Conservation (phyloP, 1,140 invertebrate species). For the Achatina immaculata region DNA sequence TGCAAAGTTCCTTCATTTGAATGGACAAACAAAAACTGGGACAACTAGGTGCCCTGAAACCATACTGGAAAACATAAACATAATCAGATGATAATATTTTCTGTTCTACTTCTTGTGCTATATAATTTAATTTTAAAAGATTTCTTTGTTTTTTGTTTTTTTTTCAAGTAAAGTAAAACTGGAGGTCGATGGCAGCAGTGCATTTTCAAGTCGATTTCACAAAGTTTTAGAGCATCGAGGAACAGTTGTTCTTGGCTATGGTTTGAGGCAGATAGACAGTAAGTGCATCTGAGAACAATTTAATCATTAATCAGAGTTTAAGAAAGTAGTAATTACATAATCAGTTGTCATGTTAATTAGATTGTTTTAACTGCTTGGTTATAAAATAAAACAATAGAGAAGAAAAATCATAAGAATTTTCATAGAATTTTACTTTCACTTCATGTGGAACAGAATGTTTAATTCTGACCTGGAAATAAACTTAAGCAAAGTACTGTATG, state of each 20-base stretch:
- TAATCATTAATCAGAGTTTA: not conserved
- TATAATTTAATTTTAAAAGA: no score
- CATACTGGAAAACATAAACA: no score
- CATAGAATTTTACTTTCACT: no score
- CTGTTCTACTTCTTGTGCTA: no score
- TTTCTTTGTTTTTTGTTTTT: not conserved
- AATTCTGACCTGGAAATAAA: no score
- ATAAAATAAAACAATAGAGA: not conserved
- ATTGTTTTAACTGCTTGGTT: not conserved
- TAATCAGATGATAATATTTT: no score
- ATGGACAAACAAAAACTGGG: no score
- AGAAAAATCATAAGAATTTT: not conserved
- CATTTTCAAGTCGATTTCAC: constrained; percentile 37
- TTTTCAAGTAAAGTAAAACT: constrained; percentile 50
- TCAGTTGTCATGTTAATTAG: not conserved
- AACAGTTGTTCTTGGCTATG: constrained; percentile 53
- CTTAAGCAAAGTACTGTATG: not conserved
- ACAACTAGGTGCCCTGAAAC: no score
- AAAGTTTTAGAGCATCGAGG: constrained; percentile 46
- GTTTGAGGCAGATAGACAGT: constrained; percentile 50
- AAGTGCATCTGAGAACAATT: constrained; percentile 18
- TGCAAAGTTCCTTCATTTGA: no score
- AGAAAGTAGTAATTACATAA: not conserved
- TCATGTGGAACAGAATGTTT: no score
- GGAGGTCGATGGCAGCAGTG: constrained; percentile 47